Conservation (phyloP, 2,113 vertebrate genomes). For the Jacana jacana region DNA sequence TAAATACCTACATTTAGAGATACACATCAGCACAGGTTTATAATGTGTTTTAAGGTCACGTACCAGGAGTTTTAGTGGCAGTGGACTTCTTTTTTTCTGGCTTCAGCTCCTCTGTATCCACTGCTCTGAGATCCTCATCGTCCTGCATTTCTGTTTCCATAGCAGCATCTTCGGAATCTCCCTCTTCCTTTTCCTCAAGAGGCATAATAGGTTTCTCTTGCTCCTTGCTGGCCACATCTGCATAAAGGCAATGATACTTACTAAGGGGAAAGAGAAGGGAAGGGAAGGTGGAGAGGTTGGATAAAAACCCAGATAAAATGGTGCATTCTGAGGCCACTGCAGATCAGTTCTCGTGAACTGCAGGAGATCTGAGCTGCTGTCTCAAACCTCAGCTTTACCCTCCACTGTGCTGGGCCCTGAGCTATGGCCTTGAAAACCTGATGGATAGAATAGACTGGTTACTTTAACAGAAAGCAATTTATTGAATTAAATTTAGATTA, state of each 20-base stretch:
- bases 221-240: slow-evolving; percentile 90
- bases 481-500: neutral
- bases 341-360: neutral
- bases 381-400: neutral
- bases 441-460: neutral
- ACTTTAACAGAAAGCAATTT: neutral
- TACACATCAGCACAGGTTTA: neutral
- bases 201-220: slow-evolving; percentile 81
- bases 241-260: neutral
- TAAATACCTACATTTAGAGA: neutral
- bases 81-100: slow-evolving; percentile 79
- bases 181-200: slow-evolving; percentile 72
- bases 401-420: neutral
- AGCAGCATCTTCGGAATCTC: slow-evolving; percentile 64
- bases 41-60: neutral
- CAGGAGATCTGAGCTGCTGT: neutral
- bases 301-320: neutral
- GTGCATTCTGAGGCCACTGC: neutral
- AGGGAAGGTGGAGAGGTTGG: neutral
- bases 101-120: slow-evolving; percentile 82
- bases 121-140: slow-evolving; percentile 75
- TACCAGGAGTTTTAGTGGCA: slow-evolving; percentile 66
- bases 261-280: neutral
- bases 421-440: neutral
- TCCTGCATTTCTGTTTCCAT: slow-evolving; percentile 81